phyloP scores from a whole-genome alignment of 2,888 invertebrate species.

The Heliconius sara region DNA sequence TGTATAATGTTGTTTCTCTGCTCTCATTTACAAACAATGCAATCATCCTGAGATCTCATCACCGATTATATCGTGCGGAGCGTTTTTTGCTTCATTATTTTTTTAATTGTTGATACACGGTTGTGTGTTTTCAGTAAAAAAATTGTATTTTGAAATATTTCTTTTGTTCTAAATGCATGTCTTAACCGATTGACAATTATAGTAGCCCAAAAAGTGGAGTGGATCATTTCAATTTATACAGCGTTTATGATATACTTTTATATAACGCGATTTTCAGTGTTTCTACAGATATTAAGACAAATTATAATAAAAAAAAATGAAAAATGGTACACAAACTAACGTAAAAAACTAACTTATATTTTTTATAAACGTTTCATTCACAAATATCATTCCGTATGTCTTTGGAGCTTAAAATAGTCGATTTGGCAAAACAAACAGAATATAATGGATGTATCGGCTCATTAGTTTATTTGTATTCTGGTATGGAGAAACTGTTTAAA shows the following conservation, averaged over 20 bases:
- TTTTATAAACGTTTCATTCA: background rate
- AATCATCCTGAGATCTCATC: constrained; percentile 69
- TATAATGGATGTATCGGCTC: constrained; percentile 65
- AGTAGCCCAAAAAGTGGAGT: too few species aligned
- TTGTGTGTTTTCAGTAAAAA: constrained; percentile 19
- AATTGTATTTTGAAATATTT: background rate
- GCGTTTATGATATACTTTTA: too few species aligned
- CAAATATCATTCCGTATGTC: constrained; percentile 35
- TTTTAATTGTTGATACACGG: constrained; percentile 36
- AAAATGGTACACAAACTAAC: too few species aligned
- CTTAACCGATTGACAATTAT: too few species aligned
- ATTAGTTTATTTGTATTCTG: constrained; percentile 53
- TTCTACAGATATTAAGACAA: too few species aligned
- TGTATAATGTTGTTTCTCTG: constrained; percentile 62
- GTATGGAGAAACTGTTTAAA: constrained; percentile 57
- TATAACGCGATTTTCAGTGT: too few species aligned
- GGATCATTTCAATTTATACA: too few species aligned
- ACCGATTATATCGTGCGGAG: constrained; percentile 65
- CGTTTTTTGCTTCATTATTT: constrained; percentile 52
- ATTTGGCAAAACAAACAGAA: constrained; percentile 62
- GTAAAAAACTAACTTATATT: background rate
- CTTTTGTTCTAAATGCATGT: background rate
- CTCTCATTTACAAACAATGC: constrained; percentile 80
- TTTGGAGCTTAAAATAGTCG: constrained; percentile 30
- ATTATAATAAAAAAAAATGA: too few species aligned